These are phyloP conservation scores for Drosophila kohkoa DNA, from an alignment of 1,140 invertebrate species.

Conservation along the genomic window DNA sequence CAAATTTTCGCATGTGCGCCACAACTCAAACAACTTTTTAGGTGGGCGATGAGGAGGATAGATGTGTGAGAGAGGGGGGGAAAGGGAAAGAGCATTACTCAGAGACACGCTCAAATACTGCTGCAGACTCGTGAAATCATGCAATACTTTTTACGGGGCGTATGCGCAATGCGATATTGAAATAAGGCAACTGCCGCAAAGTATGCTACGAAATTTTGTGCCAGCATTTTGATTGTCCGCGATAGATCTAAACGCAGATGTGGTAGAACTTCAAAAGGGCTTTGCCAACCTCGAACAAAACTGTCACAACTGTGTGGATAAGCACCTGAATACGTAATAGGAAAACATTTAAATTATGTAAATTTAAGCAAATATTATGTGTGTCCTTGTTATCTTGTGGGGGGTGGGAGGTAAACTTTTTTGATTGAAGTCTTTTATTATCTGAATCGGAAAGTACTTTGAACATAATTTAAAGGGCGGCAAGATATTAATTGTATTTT, in stretches of 20 bases:
- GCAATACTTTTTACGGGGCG: slow-evolving; percentile 39
- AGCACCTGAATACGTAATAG: background rate
- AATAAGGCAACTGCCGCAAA: slow-evolving; percentile 43
- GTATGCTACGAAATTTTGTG: slow-evolving; percentile 46
- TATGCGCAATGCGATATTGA: slow-evolving; percentile 13
- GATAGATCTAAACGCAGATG: background rate
- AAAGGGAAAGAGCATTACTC: background rate
- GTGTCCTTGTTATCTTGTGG: background rate
- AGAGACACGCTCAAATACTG: slow-evolving; percentile 5
- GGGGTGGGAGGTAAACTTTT: background rate
- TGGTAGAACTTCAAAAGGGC: background rate
- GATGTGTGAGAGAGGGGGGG: background rate
- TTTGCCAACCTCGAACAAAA: background rate
- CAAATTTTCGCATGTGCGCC: slow-evolving; percentile 50
- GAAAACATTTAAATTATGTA: background rate
- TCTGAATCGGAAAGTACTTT: background rate
- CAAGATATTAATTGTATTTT: too few species aligned
- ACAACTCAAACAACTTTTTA: slow-evolving; percentile 4
- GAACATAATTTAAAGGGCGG: too few species aligned
- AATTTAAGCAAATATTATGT: background rate
- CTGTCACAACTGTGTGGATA: background rate
- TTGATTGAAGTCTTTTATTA: background rate
- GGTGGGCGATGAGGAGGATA: too few species aligned
- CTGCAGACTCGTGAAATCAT: slow-evolving; percentile 48
- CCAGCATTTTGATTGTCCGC: slow-evolving; percentile 10